Evolutionary conservation across 2,113 vertebrate species (phyloP).

Genomic region (Cyphotilapia sp.): DNA sequence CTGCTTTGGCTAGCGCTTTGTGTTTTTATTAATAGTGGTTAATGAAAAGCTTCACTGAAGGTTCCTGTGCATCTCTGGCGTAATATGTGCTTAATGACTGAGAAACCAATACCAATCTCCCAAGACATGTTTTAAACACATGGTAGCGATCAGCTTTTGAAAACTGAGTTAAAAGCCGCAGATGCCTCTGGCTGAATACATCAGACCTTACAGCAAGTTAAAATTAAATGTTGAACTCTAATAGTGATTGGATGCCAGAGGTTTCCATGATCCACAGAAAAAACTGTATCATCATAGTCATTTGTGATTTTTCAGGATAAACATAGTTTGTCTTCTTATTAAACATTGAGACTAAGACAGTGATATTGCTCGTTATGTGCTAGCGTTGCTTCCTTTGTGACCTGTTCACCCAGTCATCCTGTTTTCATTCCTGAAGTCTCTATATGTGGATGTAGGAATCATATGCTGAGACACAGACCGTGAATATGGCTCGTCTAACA

Average conservation of each 20-base stretch:
- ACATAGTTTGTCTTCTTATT: not conserved
- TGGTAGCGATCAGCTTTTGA: not conserved
- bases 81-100: not conserved
- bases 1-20: not conserved
- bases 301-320: not conserved
- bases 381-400: not conserved
- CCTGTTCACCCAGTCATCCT: not conserved
- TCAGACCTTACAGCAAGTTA: not conserved
- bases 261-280: not conserved
- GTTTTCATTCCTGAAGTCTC: not conserved
- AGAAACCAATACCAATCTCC: not conserved
- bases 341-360: not conserved
- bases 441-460: not conserved
- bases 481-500: not conserved
- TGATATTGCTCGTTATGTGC: not conserved
- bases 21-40: not conserved
- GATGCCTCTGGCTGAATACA: not conserved
- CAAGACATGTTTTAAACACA: not conserved
- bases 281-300: not conserved
- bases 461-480: not conserved
- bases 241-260: not conserved
- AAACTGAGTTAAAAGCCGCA: not conserved
- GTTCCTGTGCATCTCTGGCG: not conserved
- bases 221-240: not conserved
- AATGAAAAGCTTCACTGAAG: not conserved